These are phyloP conservation scores for Antheraea yamamai DNA, from an alignment of 2,888 invertebrate genomes.

Conservation along the genomic window DNA sequence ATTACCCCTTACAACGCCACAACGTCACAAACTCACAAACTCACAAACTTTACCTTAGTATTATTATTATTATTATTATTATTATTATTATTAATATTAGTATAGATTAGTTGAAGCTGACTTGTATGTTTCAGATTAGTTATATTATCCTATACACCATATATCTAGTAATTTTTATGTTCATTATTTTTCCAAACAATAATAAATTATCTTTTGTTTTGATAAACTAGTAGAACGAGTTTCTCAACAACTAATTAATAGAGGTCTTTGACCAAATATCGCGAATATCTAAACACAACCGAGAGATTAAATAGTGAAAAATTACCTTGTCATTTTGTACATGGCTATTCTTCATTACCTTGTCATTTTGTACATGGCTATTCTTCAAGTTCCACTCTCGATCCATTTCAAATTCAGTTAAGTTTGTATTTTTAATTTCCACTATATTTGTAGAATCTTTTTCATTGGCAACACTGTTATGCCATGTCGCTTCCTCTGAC, in stretches of 20 bases:
- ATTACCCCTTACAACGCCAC: too few relatives aligned
- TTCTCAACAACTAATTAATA: neutral
- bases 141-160: too few relatives aligned
- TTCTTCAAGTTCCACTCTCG: conserved; percentile 62
- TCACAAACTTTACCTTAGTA: too few relatives aligned
- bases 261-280: neutral
- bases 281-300: neutral
- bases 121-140: too few relatives aligned
- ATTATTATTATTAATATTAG: too few relatives aligned
- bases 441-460: conserved; percentile 44
- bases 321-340: conserved; percentile 43
- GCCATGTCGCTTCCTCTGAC: conserved; percentile 61
- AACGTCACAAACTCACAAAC: too few relatives aligned
- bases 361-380: conserved; percentile 40
- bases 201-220: too few relatives aligned
- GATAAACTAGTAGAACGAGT: too few relatives aligned
- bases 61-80: too few relatives aligned
- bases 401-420: conserved; percentile 53
- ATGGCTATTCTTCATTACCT: conserved; percentile 52
- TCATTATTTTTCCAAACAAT: too few relatives aligned
- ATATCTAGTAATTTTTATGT: too few relatives aligned
- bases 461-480: conserved; percentile 41
- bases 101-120: too few relatives aligned
- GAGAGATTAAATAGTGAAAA: conserved; percentile 5
- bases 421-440: conserved; percentile 40